Evolutionary conservation across 2,797 vertebrate species (phyloP).

Genomic region (Poecilia velifera): DNA sequence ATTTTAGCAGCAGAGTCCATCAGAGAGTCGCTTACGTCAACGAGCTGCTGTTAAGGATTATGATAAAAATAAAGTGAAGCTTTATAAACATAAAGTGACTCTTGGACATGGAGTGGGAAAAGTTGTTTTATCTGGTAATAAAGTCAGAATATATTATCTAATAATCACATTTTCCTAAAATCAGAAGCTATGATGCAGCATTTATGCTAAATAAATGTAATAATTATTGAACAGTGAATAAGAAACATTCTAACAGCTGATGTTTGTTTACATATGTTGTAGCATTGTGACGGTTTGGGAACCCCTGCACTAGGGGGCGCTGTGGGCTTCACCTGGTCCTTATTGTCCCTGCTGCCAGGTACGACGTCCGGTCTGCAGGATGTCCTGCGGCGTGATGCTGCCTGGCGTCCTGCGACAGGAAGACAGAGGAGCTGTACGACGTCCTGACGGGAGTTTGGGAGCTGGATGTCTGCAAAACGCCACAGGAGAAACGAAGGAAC

Average conservation of each 20-base stretch:
- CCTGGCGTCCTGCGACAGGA: constrained; percentile 65
- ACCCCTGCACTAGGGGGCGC: too few species aligned
- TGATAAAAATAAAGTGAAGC: too few species aligned
- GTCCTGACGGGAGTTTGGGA: constrained; percentile 55
- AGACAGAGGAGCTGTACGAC: constrained; percentile 65
- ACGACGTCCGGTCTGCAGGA: constrained; percentile 55
- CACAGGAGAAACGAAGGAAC: not conserved
- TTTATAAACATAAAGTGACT: not conserved
- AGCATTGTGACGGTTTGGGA: too few species aligned
- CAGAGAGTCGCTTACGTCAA: not conserved
- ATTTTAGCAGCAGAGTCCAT: not conserved
- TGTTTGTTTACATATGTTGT: too few species aligned
- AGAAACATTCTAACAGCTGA: too few species aligned
- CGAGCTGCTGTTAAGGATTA: not conserved
- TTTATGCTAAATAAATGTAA: too few species aligned
- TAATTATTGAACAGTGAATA: too few species aligned
- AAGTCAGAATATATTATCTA: too few species aligned
- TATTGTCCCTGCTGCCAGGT: constrained; percentile 57
- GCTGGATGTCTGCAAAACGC: constrained; percentile 42
- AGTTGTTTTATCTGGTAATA: too few species aligned
- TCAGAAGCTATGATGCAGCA: too few species aligned
- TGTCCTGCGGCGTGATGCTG: constrained; percentile 33
- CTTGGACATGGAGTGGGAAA: not conserved
- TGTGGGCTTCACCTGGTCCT: constrained; percentile 38
- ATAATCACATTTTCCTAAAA: too few species aligned